phyloP scores from a whole-genome alignment of 2,797 vertebrate genomes.

The Odontamblyopus lacepedii region DNA sequence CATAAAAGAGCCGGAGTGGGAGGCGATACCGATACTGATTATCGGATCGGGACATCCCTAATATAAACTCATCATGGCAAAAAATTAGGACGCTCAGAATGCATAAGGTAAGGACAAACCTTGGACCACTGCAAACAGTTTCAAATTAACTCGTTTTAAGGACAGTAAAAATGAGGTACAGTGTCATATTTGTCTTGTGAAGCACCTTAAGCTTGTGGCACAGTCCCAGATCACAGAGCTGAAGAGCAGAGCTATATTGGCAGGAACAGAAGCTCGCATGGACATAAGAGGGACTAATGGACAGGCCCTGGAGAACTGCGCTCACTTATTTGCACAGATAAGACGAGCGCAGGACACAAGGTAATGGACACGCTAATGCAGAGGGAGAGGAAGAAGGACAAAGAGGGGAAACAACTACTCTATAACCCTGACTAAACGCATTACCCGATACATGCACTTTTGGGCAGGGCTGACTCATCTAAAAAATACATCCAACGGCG shows the following conservation, averaged over 20 bases:
- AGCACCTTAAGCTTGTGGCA: no score
- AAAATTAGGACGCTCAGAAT: no score
- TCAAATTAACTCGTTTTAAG: no score
- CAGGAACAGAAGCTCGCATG: slow-evolving; percentile 35
- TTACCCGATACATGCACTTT: not conserved
- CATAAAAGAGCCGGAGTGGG: no score
- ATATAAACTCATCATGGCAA: no score
- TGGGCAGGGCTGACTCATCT: not conserved
- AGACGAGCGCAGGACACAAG: slow-evolving; percentile 21
- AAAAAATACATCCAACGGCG: no score
- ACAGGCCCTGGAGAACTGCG: slow-evolving; percentile 25
- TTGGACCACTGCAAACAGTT: no score
- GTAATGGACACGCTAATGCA: slow-evolving; percentile 25
- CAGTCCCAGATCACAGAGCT: slow-evolving; percentile 11
- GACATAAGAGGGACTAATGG: slow-evolving; percentile 42
- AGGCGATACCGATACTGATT: no score
- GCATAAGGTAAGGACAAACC: no score
- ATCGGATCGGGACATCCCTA: no score
- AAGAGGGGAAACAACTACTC: slow-evolving; percentile 14
- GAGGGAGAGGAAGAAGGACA: slow-evolving; percentile 13
- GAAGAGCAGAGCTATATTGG: slow-evolving; percentile 40
- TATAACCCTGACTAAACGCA: not conserved
- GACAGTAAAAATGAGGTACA: no score
- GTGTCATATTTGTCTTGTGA: no score
- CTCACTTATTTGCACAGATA: slow-evolving; percentile 24